Evolutionary conservation across 1,140 invertebrate species (phyloP).

Genomic region (Solenopsis fugax): DNA sequence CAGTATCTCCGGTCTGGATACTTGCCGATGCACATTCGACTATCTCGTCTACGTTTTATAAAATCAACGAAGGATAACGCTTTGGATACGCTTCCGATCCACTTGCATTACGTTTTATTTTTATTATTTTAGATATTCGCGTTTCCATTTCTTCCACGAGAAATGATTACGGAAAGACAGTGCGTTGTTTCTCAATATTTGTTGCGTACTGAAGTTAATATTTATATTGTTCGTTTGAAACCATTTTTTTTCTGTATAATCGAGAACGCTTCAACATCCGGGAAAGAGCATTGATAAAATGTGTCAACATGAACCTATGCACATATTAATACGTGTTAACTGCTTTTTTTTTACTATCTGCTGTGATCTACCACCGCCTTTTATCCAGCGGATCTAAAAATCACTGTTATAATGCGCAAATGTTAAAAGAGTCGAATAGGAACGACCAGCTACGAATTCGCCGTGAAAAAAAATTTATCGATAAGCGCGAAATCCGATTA

Average conservation of each 20-base stretch:
- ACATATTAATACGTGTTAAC: neutral
- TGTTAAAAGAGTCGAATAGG: constrained; percentile 33
- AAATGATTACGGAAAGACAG: neutral
- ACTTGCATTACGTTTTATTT: neutral
- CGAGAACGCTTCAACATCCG: neutral
- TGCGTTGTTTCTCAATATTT: neutral
- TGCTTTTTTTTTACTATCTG: neutral
- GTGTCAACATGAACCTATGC: neutral
- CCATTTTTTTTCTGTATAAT: neutral
- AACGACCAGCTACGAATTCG: neutral
- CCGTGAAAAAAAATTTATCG: neutral
- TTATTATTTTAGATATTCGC: neutral
- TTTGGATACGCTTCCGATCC: neutral
- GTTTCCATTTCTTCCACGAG: neutral
- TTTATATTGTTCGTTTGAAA: neutral
- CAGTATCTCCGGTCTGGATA: constrained; percentile 24
- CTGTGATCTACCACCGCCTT: neutral
- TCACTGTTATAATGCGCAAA: neutral
- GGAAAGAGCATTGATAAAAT: neutral
- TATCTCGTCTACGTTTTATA: neutral
- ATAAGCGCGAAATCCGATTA: constrained; percentile 42
- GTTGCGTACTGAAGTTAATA: neutral
- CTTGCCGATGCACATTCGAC: constrained; percentile 30
- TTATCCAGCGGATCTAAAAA: neutral
- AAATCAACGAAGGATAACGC: neutral